Evolutionary conservation across 2,113 vertebrate genomes (phyloP).

Genomic region (Grammatotria lemairii): DNA sequence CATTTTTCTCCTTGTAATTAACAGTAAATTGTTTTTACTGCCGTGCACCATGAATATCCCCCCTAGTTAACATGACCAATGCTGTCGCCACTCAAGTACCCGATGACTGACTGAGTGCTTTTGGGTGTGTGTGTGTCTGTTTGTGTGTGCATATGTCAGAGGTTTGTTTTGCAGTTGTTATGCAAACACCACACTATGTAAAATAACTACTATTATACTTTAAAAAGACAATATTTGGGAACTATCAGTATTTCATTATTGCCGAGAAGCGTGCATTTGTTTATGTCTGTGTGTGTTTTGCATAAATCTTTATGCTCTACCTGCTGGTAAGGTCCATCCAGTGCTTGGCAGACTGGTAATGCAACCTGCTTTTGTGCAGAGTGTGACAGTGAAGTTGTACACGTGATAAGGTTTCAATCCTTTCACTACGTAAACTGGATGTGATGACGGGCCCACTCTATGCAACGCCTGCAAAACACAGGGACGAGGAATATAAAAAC

Average conservation of each 20-base stretch:
- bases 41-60: slow-evolving; percentile 89
- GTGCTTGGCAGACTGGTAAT: slow-evolving; percentile 70
- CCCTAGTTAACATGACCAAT: slow-evolving; percentile 73
- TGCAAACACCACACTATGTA: neutral
- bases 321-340: slow-evolving; percentile 79
- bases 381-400: slow-evolving; percentile 80
- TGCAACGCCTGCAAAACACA: slow-evolving; percentile 72
- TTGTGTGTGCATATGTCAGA: slow-evolving; percentile 47
- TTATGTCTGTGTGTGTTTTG: neutral
- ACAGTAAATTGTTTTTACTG: slow-evolving; percentile 98
- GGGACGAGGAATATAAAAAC: neutral
- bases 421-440: slow-evolving; percentile 56
- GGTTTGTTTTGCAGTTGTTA: neutral
- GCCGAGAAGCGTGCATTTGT: neutral
- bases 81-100: slow-evolving; percentile 17
- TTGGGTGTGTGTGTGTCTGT: slow-evolving; percentile 5
- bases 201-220: neutral
- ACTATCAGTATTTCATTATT: neutral
- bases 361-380: slow-evolving; percentile 83
- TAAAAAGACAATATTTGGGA: neutral
- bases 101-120: slow-evolving; percentile 17
- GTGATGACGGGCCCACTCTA: slow-evolving; percentile 50
- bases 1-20: slow-evolving; percentile 99
- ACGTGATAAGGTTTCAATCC: slow-evolving; percentile 75
- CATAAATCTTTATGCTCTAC: slow-evolving; percentile 59